Conservation (phyloP, 2,113 vertebrate genomes). For the Pygoscelis adeliae region DNA sequence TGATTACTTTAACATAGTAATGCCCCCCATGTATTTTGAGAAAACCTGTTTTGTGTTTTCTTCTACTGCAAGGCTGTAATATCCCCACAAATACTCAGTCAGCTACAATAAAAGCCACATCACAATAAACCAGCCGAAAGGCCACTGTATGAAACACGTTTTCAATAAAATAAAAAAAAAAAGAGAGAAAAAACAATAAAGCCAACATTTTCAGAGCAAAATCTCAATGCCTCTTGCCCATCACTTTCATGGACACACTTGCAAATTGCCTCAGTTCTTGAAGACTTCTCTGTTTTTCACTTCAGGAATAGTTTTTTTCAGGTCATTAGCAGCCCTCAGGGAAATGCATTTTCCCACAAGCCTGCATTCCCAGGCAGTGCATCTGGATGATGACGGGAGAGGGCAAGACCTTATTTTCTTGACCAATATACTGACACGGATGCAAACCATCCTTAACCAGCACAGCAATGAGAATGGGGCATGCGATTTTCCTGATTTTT, state of each 20-base stretch:
- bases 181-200: not conserved
- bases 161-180: not conserved
- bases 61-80: not conserved
- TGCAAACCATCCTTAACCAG: not conserved
- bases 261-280: not conserved
- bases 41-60: not conserved
- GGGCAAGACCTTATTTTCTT: not conserved
- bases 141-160: not conserved
- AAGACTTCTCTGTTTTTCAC: not conserved
- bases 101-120: conserved; percentile 17
- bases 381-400: not conserved
- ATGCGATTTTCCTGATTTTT: accelerated
- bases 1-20: conserved; percentile 37
- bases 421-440: not conserved
- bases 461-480: accelerated
- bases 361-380: not conserved
- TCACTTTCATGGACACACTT: not conserved
- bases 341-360: not conserved
- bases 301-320: not conserved
- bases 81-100: not conserved
- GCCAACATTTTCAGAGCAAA: not conserved
- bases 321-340: not conserved
- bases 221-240: not conserved
- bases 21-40: not conserved
- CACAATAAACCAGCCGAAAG: conserved; percentile 18